Evolutionary conservation across 2,888 invertebrate species (phyloP), one percentile per base, ranked within the genome.

Genomic region (Eupithecia vulgata): DNA sequence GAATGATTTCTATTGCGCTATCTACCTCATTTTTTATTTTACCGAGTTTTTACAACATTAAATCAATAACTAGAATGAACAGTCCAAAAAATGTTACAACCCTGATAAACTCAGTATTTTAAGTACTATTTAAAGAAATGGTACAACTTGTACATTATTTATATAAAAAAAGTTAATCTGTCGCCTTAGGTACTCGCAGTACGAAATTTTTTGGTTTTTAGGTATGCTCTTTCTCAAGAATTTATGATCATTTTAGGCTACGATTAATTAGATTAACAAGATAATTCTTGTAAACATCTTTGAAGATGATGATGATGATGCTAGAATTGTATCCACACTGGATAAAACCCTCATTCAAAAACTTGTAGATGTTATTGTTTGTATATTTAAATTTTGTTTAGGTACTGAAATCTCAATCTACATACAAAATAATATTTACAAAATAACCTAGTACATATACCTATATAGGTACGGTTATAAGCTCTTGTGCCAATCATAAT

Each of bases 401-500:
- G 34, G 62, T 64, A 10, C 17, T 21, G 10, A 64, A 64, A 57
- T 57, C 57, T 57, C 62, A 64, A 35, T n/a, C 62, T 4, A 35
- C 37, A 64, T 37, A 62, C n/a, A 34, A 67, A 61, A 70, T 52
- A 34, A 73, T 61, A 68, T 61, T 57, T 35, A 70, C 59, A 65
- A 45, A 45, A 65, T 64, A 62, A 62, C 10, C 62, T 62, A 35
- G 35, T 30, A 17, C n/a, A n/a, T n/a, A n/a, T n/a, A n/a, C n/a
- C n/a, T 30, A 30, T n/a, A 62, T 48, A 69, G 65, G 62, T 68
- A 74, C 45, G 25, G 42, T 40, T 45, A 34, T 74, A 74, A 74
- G 74, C 74, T 74, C 74, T 66, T 52, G 42, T 71, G 74, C 74
- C 70, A 71, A 74, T 61, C 35, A 59, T 73, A 80, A 37, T 35